A percentile compares a stretch with the other conserved stretches of the same genome.
These are phyloP conservation scores for Caiman crocodilus DNA, from an alignment of 2,797 vertebrate genomes.

Conservation along the genomic window DNA sequence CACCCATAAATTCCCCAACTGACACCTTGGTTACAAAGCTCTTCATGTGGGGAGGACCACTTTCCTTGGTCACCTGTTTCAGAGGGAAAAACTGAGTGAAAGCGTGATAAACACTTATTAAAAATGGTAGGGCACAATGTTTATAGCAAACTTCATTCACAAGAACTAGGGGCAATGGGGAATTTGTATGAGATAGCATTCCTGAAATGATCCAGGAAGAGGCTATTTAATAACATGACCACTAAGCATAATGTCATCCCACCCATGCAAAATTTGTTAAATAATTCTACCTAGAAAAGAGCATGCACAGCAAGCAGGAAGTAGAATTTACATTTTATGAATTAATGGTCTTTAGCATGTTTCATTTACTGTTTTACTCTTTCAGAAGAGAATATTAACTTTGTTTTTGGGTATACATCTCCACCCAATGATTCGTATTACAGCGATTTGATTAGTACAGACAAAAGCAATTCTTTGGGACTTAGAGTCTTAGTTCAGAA, in stretches of 20 bases:
- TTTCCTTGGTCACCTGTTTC: constrained; percentile 95
- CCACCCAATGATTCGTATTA: neutral
- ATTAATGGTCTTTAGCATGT: neutral
- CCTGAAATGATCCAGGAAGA: constrained; percentile 2
- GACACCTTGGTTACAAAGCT: constrained; percentile 93
- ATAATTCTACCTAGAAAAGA: neutral
- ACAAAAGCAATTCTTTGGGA: constrained; percentile 21
- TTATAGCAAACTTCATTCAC: constrained; percentile 60
- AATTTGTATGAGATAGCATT: neutral
- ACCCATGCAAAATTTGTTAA: constrained; percentile 3
- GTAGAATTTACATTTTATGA: neutral
- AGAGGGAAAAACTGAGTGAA: constrained; percentile 87
- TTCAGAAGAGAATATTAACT: neutral
- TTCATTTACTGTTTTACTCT: constrained; percentile 26
- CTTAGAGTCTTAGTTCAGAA: constrained; percentile 24
- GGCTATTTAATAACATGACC: neutral
- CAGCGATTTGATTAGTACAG: neutral
- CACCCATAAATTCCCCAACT: constrained; percentile 93
- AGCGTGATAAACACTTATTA: constrained; percentile 82
- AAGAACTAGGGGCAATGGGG: constrained; percentile 5
- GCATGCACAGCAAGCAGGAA: constrained; percentile 21
- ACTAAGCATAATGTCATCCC: neutral
- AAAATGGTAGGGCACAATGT: constrained; percentile 70
- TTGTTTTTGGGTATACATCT: neutral
- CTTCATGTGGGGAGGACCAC: constrained; percentile 98